Evolutionary conservation across 2,888 invertebrate species (phyloP).

Genomic region (Athetis lepigone): DNA sequence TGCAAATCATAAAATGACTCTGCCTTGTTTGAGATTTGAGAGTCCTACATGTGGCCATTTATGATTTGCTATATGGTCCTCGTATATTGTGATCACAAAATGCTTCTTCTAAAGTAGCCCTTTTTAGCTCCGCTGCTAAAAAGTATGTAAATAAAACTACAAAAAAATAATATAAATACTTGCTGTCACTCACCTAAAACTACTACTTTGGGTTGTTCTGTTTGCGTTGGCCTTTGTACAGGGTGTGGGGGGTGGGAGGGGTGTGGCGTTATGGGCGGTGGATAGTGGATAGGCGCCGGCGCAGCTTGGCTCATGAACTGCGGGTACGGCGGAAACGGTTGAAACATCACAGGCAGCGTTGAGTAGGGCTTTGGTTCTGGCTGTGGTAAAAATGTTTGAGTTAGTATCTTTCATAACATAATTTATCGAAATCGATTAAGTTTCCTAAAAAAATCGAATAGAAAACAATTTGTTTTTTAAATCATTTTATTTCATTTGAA

Average conservation of each 20-base stretch:
- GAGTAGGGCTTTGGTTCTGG: constrained; percentile 86
- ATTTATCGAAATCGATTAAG: not conserved
- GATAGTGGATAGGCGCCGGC: constrained; percentile 85
- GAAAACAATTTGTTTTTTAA: not conserved
- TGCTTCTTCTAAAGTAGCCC: too few species aligned
- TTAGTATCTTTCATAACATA: not conserved
- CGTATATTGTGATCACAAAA: too few species aligned
- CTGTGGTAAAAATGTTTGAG: constrained; percentile 74
- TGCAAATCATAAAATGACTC: too few species aligned
- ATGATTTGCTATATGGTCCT: too few species aligned
- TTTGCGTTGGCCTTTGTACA: constrained; percentile 76
- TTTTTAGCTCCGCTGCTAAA: too few species aligned
- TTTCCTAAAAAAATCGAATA: not conserved
- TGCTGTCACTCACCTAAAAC: constrained; percentile 86
- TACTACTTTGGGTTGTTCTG: constrained; percentile 89
- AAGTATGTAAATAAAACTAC: not conserved
- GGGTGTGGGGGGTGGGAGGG: constrained; percentile 72
- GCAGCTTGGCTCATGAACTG: constrained; percentile 79
- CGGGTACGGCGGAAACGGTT: constrained; percentile 84
- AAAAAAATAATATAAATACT: not conserved
- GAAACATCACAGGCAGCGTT: constrained; percentile 85
- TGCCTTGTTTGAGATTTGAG: too few species aligned
- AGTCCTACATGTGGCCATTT: too few species aligned
- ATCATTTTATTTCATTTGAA: too few species aligned
- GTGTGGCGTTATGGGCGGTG: constrained; percentile 82